Percentiles rank a stretch among this genome's conserved stretches.
Evolutionary conservation across 1,140 invertebrate species (phyloP).

Genomic region (Drosophila neocordata): DNA sequence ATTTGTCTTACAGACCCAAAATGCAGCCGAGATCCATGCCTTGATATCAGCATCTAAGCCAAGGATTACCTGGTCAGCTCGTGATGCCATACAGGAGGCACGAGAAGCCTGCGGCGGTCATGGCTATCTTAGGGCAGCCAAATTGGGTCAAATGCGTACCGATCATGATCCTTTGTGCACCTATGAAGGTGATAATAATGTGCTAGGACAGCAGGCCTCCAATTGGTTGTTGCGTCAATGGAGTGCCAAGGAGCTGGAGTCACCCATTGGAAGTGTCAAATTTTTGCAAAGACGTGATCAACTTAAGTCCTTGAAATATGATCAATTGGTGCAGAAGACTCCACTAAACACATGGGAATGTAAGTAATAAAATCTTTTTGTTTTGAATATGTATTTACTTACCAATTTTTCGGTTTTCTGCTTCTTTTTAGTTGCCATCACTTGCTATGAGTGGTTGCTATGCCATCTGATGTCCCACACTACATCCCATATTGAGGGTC

Average conservation of each 20-base stretch:
- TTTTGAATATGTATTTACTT: background rate
- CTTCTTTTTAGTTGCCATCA: conserved; percentile 87
- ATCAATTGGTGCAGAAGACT: conserved; percentile 39
- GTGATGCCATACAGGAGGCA: conserved; percentile 94
- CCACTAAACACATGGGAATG: conserved; percentile 83
- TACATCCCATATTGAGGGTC: conserved; percentile 85
- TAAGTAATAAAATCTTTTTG: conserved; percentile 78
- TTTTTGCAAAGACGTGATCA: conserved; percentile 85
- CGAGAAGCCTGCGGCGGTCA: conserved; percentile 93
- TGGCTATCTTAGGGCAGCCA: conserved; percentile 86
- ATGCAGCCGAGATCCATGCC: conserved; percentile 95
- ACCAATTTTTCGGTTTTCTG: background rate
- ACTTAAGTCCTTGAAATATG: conserved; percentile 85
- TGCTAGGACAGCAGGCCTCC: conserved; percentile 96
- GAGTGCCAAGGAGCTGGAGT: conserved; percentile 83
- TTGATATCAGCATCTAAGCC: conserved; percentile 95
- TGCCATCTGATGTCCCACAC: conserved; percentile 90
- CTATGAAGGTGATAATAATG: conserved; percentile 98
- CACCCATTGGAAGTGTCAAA: conserved; percentile 86
- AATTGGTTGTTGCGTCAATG: conserved; percentile 93
- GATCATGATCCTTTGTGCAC: conserved; percentile 96
- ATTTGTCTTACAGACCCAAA: conserved; percentile 84
- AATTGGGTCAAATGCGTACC: conserved; percentile 92
- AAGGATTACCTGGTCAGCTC: conserved; percentile 91
- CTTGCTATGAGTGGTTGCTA: conserved; percentile 92